A percentile compares a stretch with the other conserved stretches of the same genome.
These are phyloP conservation scores for Salpingus planirostris DNA, from an alignment of 2,888 invertebrate genomes.

Conservation along the genomic window DNA sequence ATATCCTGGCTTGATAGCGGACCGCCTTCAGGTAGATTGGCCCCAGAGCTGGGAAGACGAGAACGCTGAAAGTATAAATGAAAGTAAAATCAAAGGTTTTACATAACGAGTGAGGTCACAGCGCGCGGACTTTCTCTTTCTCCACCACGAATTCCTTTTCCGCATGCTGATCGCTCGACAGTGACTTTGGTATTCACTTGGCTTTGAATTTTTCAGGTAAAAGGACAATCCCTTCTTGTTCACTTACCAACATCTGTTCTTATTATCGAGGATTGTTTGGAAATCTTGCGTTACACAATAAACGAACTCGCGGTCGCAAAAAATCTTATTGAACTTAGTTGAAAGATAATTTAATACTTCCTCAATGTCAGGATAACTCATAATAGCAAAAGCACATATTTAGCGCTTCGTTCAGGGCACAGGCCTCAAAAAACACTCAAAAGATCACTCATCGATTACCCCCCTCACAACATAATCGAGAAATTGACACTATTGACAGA, in stretches of 20 bases:
- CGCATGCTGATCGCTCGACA: too few relatives aligned
- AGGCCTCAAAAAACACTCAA: too few relatives aligned
- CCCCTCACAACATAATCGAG: too few relatives aligned
- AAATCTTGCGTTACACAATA: slow-evolving; percentile 30
- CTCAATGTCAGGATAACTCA: slow-evolving; percentile 27
- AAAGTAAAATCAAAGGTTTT: slow-evolving; percentile 42
- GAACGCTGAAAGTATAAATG: slow-evolving; percentile 37
- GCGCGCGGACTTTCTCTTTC: slow-evolving; percentile 37
- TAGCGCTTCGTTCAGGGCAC: too few relatives aligned
- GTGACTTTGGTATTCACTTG: slow-evolving; percentile 1
- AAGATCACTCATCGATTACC: too few relatives aligned
- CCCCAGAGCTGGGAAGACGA: slow-evolving; percentile 33
- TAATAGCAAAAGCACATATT: too few relatives aligned
- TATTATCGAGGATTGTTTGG: slow-evolving; percentile 23
- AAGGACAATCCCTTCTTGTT: too few relatives aligned
- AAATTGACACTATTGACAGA: too few relatives aligned
- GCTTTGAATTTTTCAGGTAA: too few relatives aligned
- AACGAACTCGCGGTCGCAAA: slow-evolving; percentile 32
- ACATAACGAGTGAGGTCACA: slow-evolving; percentile 40
- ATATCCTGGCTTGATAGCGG: slow-evolving; percentile 31
- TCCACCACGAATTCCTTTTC: slow-evolving; percentile 31
- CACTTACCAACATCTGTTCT: slow-evolving; percentile 26
- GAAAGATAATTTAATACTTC: slow-evolving; percentile 29
- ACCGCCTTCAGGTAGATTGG: slow-evolving; percentile 32
- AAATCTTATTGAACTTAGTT: slow-evolving; percentile 30